Base-by-base conservation (phyloP, 2,113 vertebrate genomes). In the Labeo catla region DNA sequence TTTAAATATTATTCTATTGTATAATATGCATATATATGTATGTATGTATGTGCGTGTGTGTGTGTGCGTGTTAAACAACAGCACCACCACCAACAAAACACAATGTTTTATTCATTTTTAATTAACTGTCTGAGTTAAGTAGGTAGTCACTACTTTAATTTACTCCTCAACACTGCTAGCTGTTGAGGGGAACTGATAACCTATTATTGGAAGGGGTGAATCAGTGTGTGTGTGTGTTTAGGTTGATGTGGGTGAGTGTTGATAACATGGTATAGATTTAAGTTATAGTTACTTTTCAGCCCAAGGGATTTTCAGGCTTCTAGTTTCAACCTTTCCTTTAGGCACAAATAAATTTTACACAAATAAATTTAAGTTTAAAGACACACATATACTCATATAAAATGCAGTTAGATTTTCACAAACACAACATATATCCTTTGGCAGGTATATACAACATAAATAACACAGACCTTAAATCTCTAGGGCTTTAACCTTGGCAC, bases 231-330 rank as follows among this genome's bases (percentile, higher is more conserved):
- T 28, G 13, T 39, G 50, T 83, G 84, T 59, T 59, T 59, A 59
- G 57, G 57, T 59, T 59, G 19, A 21, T n/a, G 57, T 61, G 57
- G 57, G 57, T 61, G 19, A n/a, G 57, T 63, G 50, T 11, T 65
- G 86, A 84, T 84, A 54, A 66, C n/a, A 54, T n/a, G 50, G 84
- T 85, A 49, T 15, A 59, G 21, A 72, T 57, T 49, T 52, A 79
- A 79, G 63, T 57, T 45, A 77, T 66, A 57, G 70, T 23, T 78
- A 47, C 59, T 73, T 21, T 8, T 47, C n/a, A 36, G 1, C 78
- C 80, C 59, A 72, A 76, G 70, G 78, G 45, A 73, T 86, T 80
- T 86, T 77, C 0, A 34, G 21, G 43, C 23, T 34, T 50, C 63
- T 12, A 83, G 47, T 83, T 49, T 68, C 81, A 52, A 52, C 47